Percentiles rank a stretch among this genome's conserved stretches.
phyloP scores from a whole-genome alignment of 2,888 invertebrate species.

The Beris chalybata region DNA sequence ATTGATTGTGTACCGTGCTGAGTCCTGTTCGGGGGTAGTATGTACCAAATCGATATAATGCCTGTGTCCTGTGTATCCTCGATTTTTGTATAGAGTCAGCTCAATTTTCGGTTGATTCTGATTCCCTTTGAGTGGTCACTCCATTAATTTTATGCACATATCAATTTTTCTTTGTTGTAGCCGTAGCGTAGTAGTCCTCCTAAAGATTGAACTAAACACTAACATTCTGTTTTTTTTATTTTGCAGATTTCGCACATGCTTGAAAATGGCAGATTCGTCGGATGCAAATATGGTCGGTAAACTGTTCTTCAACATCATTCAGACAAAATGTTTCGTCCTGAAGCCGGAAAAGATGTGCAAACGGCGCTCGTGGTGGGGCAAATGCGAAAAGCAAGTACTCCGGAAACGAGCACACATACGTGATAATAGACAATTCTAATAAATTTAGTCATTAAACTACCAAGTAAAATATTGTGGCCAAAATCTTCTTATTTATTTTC shows the following conservation, averaged over 20 bases:
- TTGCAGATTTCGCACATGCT: constrained; percentile 86
- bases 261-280: constrained; percentile 83
- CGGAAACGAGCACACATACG: constrained; percentile 73
- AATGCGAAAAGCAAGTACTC: constrained; percentile 69
- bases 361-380: constrained; percentile 79
- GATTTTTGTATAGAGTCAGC: constrained; percentile 2
- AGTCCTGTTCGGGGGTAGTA: constrained; percentile 11
- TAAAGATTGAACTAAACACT: neutral
- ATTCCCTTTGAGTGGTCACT: constrained; percentile 12
- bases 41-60: neutral
- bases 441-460: neutral
- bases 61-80: constrained; percentile 10
- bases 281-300: constrained; percentile 89
- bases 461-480: neutral
- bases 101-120: constrained; percentile 1
- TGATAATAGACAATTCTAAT: constrained; percentile 63
- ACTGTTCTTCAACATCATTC: constrained; percentile 93
- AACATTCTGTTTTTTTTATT: neutral
- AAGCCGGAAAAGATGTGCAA: constrained; percentile 77
- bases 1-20: constrained; percentile 35
- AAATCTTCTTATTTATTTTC: no score
- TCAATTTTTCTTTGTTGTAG: neutral
- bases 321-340: constrained; percentile 88
- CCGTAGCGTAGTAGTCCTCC: neutral
- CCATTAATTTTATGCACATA: constrained; percentile 15